A percentile compares a stretch with the other conserved stretches of the same genome.
Conservation (phyloP, 2,888 invertebrate species). For the Augiades crinisus region DNA sequence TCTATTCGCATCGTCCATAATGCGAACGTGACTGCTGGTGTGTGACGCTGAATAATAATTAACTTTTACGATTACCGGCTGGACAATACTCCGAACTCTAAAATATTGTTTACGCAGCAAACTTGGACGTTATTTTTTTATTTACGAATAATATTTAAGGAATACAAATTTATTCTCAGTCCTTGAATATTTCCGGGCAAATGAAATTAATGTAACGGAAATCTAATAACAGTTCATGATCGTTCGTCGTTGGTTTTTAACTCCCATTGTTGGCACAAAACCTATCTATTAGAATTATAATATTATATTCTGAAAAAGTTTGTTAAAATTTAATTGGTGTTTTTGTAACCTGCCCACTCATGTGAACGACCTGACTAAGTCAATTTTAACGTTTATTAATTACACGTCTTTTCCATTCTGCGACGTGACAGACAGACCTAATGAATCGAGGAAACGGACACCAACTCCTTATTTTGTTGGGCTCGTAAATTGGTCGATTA, state of each 20-base stretch:
- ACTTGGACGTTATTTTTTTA: conserved; percentile 4
- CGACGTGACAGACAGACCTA: conserved; percentile 40
- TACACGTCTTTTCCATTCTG: conserved; percentile 34
- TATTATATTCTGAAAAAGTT: background rate
- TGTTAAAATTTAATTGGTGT: background rate
- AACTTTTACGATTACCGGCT: conserved; percentile 47
- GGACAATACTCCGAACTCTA: conserved; percentile 33
- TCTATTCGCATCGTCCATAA: conserved; percentile 53
- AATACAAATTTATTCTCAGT: too few species aligned
- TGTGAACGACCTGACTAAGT: conserved; percentile 41
- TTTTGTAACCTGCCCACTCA: conserved; percentile 37
- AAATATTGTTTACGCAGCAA: conserved; percentile 26
- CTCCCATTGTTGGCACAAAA: too few species aligned
- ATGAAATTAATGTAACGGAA: too few species aligned
- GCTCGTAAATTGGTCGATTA: conserved; percentile 32
- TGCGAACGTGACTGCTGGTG: conserved; percentile 58
- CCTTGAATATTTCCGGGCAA: background rate
- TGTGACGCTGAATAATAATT: conserved; percentile 56
- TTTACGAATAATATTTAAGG: background rate
- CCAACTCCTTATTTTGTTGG: conserved; percentile 34
- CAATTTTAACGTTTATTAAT: conserved; percentile 42
- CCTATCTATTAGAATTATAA: background rate
- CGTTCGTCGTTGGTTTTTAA: too few species aligned
- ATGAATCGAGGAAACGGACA: conserved; percentile 36
- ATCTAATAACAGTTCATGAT: background rate